Evolutionary conservation across 2,113 vertebrate genomes (phyloP).

Genomic region (Sprattus sprattus): DNA sequence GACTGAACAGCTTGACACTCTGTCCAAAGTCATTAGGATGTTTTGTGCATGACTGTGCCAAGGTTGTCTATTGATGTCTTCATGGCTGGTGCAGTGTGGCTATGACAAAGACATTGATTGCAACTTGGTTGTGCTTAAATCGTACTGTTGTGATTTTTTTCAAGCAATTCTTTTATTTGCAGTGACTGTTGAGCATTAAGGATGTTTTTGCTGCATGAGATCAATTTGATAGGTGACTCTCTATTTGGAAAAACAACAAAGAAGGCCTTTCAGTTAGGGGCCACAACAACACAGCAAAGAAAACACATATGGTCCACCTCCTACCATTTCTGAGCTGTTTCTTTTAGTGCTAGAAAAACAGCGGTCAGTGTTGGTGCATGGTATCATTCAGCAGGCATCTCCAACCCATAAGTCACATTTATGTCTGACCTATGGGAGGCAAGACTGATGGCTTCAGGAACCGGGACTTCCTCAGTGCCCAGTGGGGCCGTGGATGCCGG

Average conservation of each 20-base stretch:
- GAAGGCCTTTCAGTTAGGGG: constrained; percentile 43
- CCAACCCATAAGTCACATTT: constrained; percentile 61
- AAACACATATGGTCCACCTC: constrained; percentile 48
- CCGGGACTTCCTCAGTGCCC: constrained; percentile 64
- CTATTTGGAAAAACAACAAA: constrained; percentile 35
- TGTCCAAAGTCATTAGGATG: constrained; percentile 63
- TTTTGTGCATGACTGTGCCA: constrained; percentile 54
- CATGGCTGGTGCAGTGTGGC: background rate
- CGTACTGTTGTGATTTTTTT: background rate
- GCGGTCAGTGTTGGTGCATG: constrained; percentile 16
- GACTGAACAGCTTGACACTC: constrained; percentile 47
- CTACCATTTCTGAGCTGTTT: constrained; percentile 49
- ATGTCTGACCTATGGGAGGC: constrained; percentile 55
- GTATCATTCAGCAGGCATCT: constrained; percentile 34
- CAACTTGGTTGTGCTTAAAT: background rate
- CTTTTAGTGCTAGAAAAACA: constrained; percentile 62
- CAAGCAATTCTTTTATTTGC: background rate
- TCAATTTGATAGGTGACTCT: background rate
- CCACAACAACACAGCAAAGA: constrained; percentile 44
- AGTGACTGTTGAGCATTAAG: background rate
- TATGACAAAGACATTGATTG: constrained; percentile 27
- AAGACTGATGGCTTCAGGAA: constrained; percentile 68
- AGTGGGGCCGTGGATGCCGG: constrained; percentile 34
- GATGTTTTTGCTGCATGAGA: background rate
- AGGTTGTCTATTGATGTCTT: constrained; percentile 1